A percentile compares a stretch with the other conserved stretches of the same genome.
These are phyloP conservation scores for Sebastes iracundus DNA, from an alignment of 2,797 vertebrate species.

Conservation along the genomic window DNA sequence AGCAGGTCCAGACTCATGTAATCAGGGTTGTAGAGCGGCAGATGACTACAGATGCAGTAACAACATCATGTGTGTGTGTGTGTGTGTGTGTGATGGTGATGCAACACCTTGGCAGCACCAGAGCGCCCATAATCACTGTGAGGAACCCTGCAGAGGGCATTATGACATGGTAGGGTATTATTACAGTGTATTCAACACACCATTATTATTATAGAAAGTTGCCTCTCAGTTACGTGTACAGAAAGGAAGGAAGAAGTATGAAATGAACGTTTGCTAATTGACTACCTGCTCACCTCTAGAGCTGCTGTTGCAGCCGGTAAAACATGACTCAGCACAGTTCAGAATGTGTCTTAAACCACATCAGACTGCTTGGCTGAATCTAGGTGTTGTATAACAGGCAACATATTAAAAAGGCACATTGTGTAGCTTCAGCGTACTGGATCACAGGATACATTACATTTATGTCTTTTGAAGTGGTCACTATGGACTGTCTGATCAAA, in stretches of 20 bases:
- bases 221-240: not conserved
- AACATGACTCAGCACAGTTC: not conserved
- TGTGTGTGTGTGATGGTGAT: slow-evolving; percentile 2
- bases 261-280: not conserved
- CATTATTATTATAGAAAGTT: not conserved
- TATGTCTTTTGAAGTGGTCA: no score
- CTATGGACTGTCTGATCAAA: no score
- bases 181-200: not conserved
- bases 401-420: no score
- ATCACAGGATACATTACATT: no score
- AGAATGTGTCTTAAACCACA: slow-evolving; percentile 33
- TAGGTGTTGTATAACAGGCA: no score
- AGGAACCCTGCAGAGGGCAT: not conserved
- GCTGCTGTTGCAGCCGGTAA: not conserved
- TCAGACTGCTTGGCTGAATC: slow-evolving; percentile 1
- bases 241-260: not conserved
- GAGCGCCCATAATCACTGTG: not conserved
- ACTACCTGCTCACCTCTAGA: slow-evolving; percentile 6
- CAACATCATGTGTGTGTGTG: not conserved
- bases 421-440: no score
- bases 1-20: not conserved
- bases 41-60: not conserved
- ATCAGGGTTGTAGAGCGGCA: not conserved
- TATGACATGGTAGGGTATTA: not conserved
- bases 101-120: slow-evolving; percentile 15